Base-by-base conservation (phyloP, 2,888 invertebrate species). In the Mesorhabditis spiculigera region DNA sequence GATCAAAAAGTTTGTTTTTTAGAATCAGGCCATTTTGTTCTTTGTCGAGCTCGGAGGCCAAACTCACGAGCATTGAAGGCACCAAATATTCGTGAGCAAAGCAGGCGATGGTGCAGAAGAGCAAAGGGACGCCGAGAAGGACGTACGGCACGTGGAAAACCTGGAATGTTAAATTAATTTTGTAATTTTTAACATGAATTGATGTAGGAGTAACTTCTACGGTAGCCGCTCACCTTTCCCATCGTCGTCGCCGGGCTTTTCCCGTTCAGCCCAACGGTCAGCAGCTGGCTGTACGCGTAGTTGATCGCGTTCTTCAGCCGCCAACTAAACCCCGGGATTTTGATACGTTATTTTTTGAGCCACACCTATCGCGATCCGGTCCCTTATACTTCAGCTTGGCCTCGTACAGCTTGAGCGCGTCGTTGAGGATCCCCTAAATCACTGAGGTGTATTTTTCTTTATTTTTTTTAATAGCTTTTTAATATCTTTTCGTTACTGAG, bases 221-320 rank as follows among this genome's bases (percentile, higher is more conserved):
- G n/a, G 8, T 63, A 16, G n/a, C n/a, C 8, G 41, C n/a, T n/a
- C 6, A 81, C 82, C 74, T 84, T 82, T 58, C 83, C 82, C 4
- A 74, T 74, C 42, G 73, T 67, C 3, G 84, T 81, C 41, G 74
- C 75, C 10, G 83, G 84, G 28, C 76, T 70, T 63, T 80, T 77
- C 45, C 74, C 72, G 6, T 81, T 82, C 64, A 78, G 77, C n/a
- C 84, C 84, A 41, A 84, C 66, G 5, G 84, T 84, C 16, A 82
- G 73, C n/a, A 84, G 73, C 13, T 83, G 74, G 5, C 81, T 79
- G 74, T 80, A 82, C 61, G 82, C 82, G 67, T 81, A 84, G 74
- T 80, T 82, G 71, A 84, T 50, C 58, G 58, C 8, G 58, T 50
- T 50, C 10, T 13, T 10, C 10, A 50, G n/a, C 8, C n/a, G 8